Base-by-base conservation (phyloP, 2,113 vertebrate genomes). In the Centrocercus urophasianus region DNA sequence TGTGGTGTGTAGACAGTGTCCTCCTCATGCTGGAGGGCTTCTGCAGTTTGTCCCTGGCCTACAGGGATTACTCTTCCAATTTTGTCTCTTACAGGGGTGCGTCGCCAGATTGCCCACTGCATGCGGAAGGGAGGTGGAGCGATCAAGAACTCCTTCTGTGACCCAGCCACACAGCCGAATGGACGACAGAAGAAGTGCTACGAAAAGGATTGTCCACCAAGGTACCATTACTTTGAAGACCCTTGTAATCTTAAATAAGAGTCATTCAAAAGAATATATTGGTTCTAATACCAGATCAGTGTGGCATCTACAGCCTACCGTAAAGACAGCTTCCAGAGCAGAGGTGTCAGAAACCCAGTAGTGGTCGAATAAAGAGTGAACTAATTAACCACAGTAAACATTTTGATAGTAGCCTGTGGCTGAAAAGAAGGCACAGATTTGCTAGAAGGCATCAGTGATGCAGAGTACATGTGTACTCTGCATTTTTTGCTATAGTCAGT, bases 171-270 rank as follows among this genome's bases (percentile, higher is more conserved):
- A 2, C 98, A 98, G 69, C 99, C 98, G 8, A 97, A 97, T 0
- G 97, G 98, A 74, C 95, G 96, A 64, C 98, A 99, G 78, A 98
- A 98, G 89, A 98, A 98, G 72, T 99, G 99, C 96, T 98, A 98
- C 2, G 98, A 98, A 64, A 98, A 97, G 96, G 98, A 99, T 63
- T 99, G 99, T 80, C 99, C 98, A 0, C 98, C 99, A 89, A 99
- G 99, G 99, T 99, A 94, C 83, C 0, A 0, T 1, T 11, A 3
- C 18, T 34, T n/a, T 25, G 32, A 56, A 16, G 16, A 17, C 56
- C 36, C 42, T 42, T 57, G 13, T 36, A 7, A 4, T 21, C 36
- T 14, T 17, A 14, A 21, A 4, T 1, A 27, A 42, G 42, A 19
- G 25, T 48, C 18, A 1, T 40, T 21, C 32, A 19, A 10, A 34